phyloP scores from a whole-genome alignment of 2,113 vertebrate species.

The Phyllopteryx taeniolatus region DNA sequence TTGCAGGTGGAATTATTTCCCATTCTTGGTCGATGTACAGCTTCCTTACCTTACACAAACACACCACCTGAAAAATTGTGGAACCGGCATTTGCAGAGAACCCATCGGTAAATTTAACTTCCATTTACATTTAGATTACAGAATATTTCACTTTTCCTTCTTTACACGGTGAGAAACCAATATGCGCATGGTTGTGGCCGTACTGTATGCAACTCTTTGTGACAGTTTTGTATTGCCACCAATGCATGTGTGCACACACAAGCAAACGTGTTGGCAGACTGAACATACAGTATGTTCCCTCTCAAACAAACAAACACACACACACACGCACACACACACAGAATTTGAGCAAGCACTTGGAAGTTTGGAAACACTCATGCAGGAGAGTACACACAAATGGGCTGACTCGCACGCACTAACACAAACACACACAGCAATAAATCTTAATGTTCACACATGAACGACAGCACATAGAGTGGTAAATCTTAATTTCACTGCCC shows the following conservation, averaged over 20 bases:
- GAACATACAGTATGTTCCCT: not conserved
- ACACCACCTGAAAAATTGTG: constrained; percentile 69
- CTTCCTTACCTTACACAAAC: constrained; percentile 57
- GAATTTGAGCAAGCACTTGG: constrained; percentile 5
- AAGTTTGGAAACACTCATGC: not conserved
- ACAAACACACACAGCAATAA: constrained; percentile 19
- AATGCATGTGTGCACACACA: constrained; percentile 1
- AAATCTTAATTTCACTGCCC: constrained; percentile 31
- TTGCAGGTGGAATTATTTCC: no score
- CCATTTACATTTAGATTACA: constrained; percentile 77
- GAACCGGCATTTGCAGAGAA: constrained; percentile 70
- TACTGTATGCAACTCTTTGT: constrained; percentile 37
- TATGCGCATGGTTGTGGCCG: constrained; percentile 30
- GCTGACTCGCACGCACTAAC: constrained; percentile 12
- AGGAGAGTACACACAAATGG: not conserved
- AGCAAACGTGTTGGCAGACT: not conserved
- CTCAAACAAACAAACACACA: not conserved
- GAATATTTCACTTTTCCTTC: constrained; percentile 73
- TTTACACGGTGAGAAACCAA: constrained; percentile 42
- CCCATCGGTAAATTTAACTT: constrained; percentile 71
- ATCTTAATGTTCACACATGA: constrained; percentile 37
- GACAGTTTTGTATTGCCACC: constrained; percentile 40
- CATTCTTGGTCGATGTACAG: no score
- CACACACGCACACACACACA: not conserved
- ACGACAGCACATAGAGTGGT: constrained; percentile 17